Evolutionary conservation across 2,113 vertebrate species (phyloP).

Genomic region (Apteryx mantelli): DNA sequence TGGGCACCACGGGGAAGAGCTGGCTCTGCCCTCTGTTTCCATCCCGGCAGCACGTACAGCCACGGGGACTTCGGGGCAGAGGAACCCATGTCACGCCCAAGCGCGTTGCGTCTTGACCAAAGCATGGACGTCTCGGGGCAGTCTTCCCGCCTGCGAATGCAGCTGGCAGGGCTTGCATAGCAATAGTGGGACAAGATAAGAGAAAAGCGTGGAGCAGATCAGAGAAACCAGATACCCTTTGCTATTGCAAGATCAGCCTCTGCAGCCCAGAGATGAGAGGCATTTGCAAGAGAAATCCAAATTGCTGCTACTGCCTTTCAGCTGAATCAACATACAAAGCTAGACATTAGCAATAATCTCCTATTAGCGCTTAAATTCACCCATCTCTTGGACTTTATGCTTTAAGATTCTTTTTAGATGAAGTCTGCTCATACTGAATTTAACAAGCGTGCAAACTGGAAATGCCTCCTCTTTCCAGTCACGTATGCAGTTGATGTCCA

Average conservation of each 20-base stretch:
- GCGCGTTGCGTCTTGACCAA: not conserved
- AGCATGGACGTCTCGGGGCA: rapidly evolving
- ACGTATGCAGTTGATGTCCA: not conserved
- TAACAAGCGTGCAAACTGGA: not conserved
- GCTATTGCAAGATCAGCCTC: rapidly evolving
- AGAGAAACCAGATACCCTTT: not conserved
- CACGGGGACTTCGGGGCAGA: not conserved
- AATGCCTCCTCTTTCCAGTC: not conserved
- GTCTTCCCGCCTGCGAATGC: not conserved
- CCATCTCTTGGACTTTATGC: not conserved
- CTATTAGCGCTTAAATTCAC: not conserved
- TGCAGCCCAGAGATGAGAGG: not conserved
- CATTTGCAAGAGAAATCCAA: not conserved
- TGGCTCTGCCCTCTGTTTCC: no score
- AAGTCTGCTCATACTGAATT: not conserved
- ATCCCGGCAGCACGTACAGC: no score
- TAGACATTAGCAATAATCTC: not conserved
- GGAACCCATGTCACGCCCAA: rapidly evolving
- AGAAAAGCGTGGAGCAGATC: not conserved
- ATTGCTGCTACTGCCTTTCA: not conserved
- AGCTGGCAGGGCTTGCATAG: not conserved
- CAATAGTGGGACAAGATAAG: not conserved
- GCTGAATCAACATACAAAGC: not conserved
- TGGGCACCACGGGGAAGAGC: no score
- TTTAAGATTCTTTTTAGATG: not conserved